Evolutionary conservation across 2,113 vertebrate genomes (phyloP).

Genomic region (Isurus oxyrinchus): DNA sequence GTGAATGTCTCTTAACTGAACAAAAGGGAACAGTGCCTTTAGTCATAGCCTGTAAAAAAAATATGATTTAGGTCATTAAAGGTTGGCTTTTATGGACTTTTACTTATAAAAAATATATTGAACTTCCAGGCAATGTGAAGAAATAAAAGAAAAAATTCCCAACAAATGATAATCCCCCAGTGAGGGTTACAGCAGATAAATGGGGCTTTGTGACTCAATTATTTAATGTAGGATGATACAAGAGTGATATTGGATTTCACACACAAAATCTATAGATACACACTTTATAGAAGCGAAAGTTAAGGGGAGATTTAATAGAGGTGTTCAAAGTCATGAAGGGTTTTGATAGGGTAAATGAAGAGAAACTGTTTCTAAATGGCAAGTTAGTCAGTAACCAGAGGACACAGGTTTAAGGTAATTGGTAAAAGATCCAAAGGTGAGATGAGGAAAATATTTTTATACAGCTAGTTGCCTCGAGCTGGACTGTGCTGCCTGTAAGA

Average conservation of each 20-base stretch:
- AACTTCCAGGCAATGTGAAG: not conserved
- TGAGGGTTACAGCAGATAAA: not conserved
- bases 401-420: not conserved
- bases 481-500: not conserved
- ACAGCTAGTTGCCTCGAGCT: not conserved
- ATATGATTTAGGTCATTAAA: not conserved
- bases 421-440: not conserved
- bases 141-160: not conserved
- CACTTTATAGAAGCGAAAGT: not conserved
- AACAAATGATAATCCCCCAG: not conserved
- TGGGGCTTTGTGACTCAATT: not conserved
- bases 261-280: not conserved
- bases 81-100: not conserved
- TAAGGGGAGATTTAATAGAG: not conserved
- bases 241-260: not conserved
- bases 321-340: not conserved
- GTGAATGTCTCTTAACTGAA: not conserved
- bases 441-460: not conserved
- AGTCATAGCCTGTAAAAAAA: not conserved
- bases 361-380: not conserved
- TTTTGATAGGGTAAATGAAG: not conserved
- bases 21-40: not conserved
- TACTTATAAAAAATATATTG: not conserved
- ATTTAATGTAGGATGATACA: not conserved
- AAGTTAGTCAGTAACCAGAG: not conserved